phyloP scores from a whole-genome alignment of 2,797 vertebrate species.

The Characodon lateralis region DNA sequence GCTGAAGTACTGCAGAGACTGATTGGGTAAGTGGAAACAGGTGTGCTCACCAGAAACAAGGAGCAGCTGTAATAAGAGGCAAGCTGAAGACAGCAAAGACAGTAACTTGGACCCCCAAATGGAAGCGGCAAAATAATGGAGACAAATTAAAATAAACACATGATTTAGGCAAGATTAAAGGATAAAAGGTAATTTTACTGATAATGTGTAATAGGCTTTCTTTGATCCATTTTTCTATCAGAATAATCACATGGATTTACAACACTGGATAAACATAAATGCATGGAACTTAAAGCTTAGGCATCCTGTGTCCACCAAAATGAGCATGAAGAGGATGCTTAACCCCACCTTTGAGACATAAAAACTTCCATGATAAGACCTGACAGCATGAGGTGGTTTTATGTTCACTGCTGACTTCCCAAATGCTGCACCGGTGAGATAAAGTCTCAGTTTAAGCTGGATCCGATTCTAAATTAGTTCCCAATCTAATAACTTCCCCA shows the following conservation, averaged over 20 bases:
- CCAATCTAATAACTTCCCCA: slow-evolving; percentile 55
- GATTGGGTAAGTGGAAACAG: slow-evolving; percentile 20
- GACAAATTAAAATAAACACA: background rate
- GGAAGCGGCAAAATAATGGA: background rate
- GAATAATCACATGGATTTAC: background rate
- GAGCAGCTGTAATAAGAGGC: background rate
- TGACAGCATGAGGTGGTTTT: slow-evolving; percentile 39
- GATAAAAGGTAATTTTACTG: background rate
- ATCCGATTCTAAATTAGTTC: slow-evolving; percentile 59
- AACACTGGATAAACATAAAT: background rate
- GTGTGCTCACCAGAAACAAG: background rate
- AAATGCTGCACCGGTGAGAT: slow-evolving; percentile 52
- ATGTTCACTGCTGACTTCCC: slow-evolving; percentile 39
- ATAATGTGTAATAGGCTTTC: background rate
- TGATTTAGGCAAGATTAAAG: background rate
- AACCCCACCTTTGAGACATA: slow-evolving; percentile 34
- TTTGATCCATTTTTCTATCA: background rate
- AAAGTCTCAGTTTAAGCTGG: slow-evolving; percentile 55
- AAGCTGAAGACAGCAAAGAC: background rate
- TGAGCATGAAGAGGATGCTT: slow-evolving; percentile 18
- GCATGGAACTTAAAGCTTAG: background rate
- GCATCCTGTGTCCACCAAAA: slow-evolving; percentile 1
- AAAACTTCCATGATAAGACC: slow-evolving; percentile 24
- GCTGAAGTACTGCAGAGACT: slow-evolving; percentile 1
- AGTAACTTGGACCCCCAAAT: background rate